Percentiles rank a stretch among this genome's conserved stretches.
These are phyloP conservation scores for Simalia tracyae DNA, from an alignment of 2,797 vertebrate genomes.

Conservation along the genomic window DNA sequence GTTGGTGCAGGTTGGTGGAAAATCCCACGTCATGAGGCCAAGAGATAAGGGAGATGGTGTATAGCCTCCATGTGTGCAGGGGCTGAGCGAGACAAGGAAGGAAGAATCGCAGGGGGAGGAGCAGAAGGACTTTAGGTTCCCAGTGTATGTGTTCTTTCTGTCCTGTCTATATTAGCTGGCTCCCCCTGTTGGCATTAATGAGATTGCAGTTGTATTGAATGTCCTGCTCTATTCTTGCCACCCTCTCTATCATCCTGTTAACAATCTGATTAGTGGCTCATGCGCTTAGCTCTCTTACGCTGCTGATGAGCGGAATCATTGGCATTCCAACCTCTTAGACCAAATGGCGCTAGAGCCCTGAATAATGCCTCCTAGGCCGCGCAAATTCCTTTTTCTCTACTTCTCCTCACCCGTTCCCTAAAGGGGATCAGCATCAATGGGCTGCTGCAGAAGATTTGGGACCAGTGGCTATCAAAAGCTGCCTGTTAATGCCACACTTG, in stretches of 20 bases:
- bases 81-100: background rate
- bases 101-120: background rate
- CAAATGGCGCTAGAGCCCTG: conserved; percentile 4
- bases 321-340: conserved; percentile 6
- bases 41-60: background rate
- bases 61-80: background rate
- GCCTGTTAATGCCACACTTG: background rate
- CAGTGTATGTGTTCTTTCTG: background rate
- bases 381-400: background rate
- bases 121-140: background rate
- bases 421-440: background rate
- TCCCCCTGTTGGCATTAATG: conserved; percentile 7
- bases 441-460: background rate
- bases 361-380: background rate
- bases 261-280: background rate
- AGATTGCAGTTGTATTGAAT: conserved; percentile 8
- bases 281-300: background rate
- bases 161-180: background rate
- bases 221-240: background rate
- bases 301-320: background rate
- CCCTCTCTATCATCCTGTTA: background rate
- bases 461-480: background rate
- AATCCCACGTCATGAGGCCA: background rate
- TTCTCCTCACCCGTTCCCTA: background rate
- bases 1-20: conserved; percentile 9